phyloP scores from a whole-genome alignment of 2,888 invertebrate genomes.

The Phortica okadai region DNA sequence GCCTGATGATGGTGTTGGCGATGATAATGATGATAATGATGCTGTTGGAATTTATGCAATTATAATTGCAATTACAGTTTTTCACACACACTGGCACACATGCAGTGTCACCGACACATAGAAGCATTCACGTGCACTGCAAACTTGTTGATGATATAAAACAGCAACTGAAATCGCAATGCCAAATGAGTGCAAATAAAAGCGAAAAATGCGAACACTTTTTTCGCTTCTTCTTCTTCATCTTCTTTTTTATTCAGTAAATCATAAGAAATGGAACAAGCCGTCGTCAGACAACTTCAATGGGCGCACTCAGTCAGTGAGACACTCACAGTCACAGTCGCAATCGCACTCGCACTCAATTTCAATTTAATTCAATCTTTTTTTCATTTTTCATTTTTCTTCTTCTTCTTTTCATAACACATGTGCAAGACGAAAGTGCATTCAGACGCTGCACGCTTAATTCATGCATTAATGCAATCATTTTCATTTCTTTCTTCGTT shows the following conservation, averaged over 20 bases:
- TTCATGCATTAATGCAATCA: slow-evolving; percentile 48
- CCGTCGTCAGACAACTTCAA: slow-evolving; percentile 7
- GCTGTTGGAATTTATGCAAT: slow-evolving; percentile 50
- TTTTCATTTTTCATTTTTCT: slow-evolving; percentile 5
- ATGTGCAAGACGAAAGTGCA: slow-evolving; percentile 17
- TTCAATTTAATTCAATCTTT: slow-evolving; percentile 2
- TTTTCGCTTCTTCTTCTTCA: slow-evolving; percentile 38
- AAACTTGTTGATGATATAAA: slow-evolving; percentile 3
- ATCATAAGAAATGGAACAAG: neutral
- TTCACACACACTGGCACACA: slow-evolving; percentile 11
- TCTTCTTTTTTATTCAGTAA: slow-evolving; percentile 16
- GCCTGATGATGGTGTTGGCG: neutral
- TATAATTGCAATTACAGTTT: slow-evolving; percentile 54
- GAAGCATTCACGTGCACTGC: neutral
- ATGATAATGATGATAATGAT: slow-evolving; percentile 6
- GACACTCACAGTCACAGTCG: no score
- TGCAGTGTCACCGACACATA: neutral
- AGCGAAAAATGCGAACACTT: slow-evolving; percentile 55
- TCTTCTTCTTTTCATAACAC: neutral
- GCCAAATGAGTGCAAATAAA: neutral
- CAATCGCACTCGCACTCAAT: slow-evolving; percentile 20
- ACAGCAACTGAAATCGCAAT: neutral
- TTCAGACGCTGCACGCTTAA: neutral
- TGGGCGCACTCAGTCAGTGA: slow-evolving; percentile 24
- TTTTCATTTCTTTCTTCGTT: slow-evolving; percentile 24